A percentile compares a stretch with the other conserved stretches of the same genome.
Conservation (phyloP, 2,888 invertebrate species). For the Parnassius glacialis region DNA sequence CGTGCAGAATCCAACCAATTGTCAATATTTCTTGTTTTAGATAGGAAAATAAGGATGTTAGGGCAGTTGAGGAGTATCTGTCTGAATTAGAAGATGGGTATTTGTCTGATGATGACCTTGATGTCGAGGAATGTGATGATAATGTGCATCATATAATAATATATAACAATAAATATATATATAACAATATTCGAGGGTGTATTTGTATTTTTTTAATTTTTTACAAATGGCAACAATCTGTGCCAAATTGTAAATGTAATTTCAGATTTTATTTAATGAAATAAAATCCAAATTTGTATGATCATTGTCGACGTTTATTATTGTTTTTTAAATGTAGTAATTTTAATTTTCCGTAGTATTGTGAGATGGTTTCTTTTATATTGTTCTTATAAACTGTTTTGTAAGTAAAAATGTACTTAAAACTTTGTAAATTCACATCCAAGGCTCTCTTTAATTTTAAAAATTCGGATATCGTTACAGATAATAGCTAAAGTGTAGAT, state of each 20-base stretch:
- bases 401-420: slow-evolving; percentile 59
- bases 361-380: slow-evolving; percentile 25
- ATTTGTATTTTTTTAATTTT: slow-evolving; percentile 5
- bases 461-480: slow-evolving; percentile 28
- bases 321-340: slow-evolving; percentile 4
- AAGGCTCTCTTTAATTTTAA: slow-evolving; percentile 50
- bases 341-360: slow-evolving; percentile 1
- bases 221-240: slow-evolving; percentile 1
- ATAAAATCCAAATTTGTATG: not conserved
- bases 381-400: slow-evolving; percentile 32
- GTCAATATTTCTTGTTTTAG: too few species aligned
- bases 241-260: slow-evolving; percentile 13
- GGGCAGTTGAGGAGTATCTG: too few species aligned
- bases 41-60: too few species aligned
- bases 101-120: too few species aligned
- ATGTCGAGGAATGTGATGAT: too few species aligned
- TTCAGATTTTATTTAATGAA: not conserved
- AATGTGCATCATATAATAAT: too few species aligned
- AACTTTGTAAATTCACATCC: slow-evolving; percentile 41
- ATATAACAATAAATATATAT: too few species aligned
- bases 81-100: too few species aligned
- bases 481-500: not conserved
- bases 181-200: too few species aligned
- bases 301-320: not conserved
- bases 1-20: too few species aligned